A percentile compares a stretch with the other conserved stretches of the same genome.
Evolutionary conservation across 2,797 vertebrate species (phyloP).

Genomic region (Danio albolineatus): DNA sequence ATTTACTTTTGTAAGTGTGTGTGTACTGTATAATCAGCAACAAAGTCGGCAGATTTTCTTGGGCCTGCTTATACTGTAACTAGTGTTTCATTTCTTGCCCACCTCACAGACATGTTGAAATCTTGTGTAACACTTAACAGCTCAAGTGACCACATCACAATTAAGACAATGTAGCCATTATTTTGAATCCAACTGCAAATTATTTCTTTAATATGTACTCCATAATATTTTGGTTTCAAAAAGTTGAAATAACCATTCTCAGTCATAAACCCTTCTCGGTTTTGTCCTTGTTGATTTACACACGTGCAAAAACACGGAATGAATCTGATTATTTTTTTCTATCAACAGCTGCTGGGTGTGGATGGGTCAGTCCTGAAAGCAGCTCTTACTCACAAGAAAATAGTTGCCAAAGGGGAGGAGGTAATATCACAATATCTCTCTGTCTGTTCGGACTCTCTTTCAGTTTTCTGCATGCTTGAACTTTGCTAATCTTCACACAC

Average conservation of each 20-base stretch:
- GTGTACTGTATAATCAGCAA: too few species aligned
- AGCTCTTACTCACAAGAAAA: slow-evolving; percentile 94
- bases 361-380: slow-evolving; percentile 83
- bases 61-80: too few species aligned
- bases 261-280: neutral
- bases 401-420: slow-evolving; percentile 97
- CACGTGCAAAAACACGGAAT: neutral
- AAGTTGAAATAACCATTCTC: neutral
- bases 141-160: neutral
- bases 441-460: neutral
- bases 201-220: neutral
- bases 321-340: slow-evolving; percentile 63
- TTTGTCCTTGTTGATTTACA: neutral
- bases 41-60: too few species aligned
- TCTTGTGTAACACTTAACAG: neutral
- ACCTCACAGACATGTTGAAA: neutral
- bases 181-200: neutral
- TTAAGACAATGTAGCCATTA: neutral
- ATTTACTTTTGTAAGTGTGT: too few species aligned
- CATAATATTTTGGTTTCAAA: neutral
- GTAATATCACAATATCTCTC: slow-evolving; percentile 71
- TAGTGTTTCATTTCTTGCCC: neutral
- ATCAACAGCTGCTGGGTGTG: slow-evolving; percentile 88
- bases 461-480: neutral
- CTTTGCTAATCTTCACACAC: neutral